Conservation (phyloP, 2,888 invertebrate genomes). For the Alloscopus bannaensis region DNA sequence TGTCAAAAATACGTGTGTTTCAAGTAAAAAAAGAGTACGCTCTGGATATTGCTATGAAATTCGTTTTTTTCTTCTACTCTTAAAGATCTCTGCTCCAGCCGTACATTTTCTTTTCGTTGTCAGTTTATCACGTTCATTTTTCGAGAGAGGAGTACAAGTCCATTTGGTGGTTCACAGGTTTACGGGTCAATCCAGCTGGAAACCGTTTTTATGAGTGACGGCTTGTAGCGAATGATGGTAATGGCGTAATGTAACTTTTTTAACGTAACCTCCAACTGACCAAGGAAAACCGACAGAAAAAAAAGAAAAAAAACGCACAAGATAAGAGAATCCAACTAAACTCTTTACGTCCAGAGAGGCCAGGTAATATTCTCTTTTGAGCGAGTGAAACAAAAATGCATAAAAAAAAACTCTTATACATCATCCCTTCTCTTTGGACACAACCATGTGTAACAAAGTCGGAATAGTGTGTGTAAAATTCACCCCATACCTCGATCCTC, state of each 20-base stretch:
- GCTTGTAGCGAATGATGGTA: slow-evolving; percentile 61
- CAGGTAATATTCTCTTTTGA: too few species aligned
- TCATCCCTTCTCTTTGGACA: too few species aligned
- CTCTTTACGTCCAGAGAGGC: neutral
- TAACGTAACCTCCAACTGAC: slow-evolving; percentile 50
- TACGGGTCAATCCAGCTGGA: slow-evolving; percentile 62
- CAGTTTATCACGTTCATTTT: too few species aligned
- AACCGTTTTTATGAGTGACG: slow-evolving; percentile 62
- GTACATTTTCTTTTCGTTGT: too few species aligned
- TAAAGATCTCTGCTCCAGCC: too few species aligned
- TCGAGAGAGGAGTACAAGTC: too few species aligned
- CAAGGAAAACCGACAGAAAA: slow-evolving; percentile 12
- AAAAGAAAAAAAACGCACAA: slow-evolving; percentile 8
- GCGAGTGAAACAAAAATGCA: too few species aligned
- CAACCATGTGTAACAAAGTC: too few species aligned
- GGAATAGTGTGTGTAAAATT: too few species aligned
- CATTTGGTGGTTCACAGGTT: slow-evolving; percentile 25
- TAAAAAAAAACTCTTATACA: too few species aligned
- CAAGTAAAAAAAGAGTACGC: neutral
- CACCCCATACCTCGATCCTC: too few species aligned
- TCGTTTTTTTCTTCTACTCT: slow-evolving; percentile 1
- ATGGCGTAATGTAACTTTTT: slow-evolving; percentile 56
- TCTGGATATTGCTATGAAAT: slow-evolving; percentile 1
- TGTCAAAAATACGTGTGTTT: slow-evolving; percentile 38
- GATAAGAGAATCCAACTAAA: neutral